Conservation (phyloP, 2,797 vertebrate genomes). For the Melanotaenia nigrans region DNA sequence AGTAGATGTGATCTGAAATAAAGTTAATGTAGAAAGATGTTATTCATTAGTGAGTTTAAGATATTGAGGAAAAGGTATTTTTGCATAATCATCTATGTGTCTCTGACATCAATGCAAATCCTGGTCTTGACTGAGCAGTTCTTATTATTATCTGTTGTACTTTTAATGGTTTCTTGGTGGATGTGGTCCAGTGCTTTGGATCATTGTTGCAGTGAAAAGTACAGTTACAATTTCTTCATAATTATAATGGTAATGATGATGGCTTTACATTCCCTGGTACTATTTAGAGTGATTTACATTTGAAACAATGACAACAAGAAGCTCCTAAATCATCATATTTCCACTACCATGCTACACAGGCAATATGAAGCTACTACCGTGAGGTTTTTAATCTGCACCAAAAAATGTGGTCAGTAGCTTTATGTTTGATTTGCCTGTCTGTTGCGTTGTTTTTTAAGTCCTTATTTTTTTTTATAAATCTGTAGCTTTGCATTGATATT, state of each 20-base stretch:
- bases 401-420: neutral
- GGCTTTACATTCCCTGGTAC: neutral
- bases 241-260: neutral
- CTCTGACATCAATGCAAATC: neutral
- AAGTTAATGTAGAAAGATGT: neutral
- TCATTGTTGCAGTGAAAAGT: neutral
- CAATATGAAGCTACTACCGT: no score
- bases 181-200: neutral
- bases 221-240: neutral
- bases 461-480: neutral
- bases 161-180: neutral
- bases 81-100: neutral
- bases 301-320: neutral
- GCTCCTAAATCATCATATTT: neutral
- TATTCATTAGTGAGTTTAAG: neutral
- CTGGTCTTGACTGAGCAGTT: neutral
- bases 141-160: neutral
- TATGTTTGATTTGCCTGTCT: neutral
- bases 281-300: no score
- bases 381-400: neutral
- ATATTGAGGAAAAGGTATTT: neutral
- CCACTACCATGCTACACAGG: neutral
- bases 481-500: neutral
- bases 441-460: neutral
- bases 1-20: slow-evolving; percentile 24